Conservation (phyloP, 2,888 invertebrate species). For the Pyrrhia umbra region DNA sequence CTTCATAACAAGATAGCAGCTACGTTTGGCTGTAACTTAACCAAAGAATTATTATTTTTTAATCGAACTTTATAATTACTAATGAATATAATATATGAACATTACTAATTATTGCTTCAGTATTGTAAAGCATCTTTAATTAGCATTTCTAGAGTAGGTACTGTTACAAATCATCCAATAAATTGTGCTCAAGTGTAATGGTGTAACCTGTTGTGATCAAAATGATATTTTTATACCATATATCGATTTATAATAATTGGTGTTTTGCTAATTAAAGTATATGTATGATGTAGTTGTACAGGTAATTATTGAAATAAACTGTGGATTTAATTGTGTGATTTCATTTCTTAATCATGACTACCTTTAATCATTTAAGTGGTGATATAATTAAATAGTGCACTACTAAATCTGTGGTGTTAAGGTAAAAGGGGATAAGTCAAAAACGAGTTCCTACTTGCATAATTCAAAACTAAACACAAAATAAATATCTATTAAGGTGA, state of each 20-base stretch:
- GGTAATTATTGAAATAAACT: slow-evolving; percentile 64
- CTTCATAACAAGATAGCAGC: slow-evolving; percentile 29
- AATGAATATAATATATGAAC: slow-evolving; percentile 27
- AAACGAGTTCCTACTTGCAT: no score
- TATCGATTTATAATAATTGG: slow-evolving; percentile 59
- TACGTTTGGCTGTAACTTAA: slow-evolving; percentile 18
- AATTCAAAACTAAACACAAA: no score
- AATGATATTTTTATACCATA: slow-evolving; percentile 73
- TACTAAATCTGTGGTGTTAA: no score
- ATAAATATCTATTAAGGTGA: no score
- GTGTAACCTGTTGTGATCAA: slow-evolving; percentile 53
- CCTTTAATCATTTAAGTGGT: no score
- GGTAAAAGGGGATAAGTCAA: no score
- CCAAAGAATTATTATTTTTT: slow-evolving; percentile 44
- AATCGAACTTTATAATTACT: slow-evolving; percentile 34
- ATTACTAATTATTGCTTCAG: slow-evolving; percentile 65
- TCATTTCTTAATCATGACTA: background rate
- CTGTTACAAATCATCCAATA: slow-evolving; percentile 55
- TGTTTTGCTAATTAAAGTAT: slow-evolving; percentile 67
- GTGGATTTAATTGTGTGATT: slow-evolving; percentile 35
- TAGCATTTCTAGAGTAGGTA: slow-evolving; percentile 77
- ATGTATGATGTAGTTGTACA: slow-evolving; percentile 67
- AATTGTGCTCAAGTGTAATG: slow-evolving; percentile 69
- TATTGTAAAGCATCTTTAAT: slow-evolving; percentile 68
- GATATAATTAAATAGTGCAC: no score